Percentiles rank a stretch among this genome's conserved stretches.
These are phyloP conservation scores for Tympanuchus pallidicinctus DNA, from an alignment of 2,113 vertebrate species.

Conservation along the genomic window DNA sequence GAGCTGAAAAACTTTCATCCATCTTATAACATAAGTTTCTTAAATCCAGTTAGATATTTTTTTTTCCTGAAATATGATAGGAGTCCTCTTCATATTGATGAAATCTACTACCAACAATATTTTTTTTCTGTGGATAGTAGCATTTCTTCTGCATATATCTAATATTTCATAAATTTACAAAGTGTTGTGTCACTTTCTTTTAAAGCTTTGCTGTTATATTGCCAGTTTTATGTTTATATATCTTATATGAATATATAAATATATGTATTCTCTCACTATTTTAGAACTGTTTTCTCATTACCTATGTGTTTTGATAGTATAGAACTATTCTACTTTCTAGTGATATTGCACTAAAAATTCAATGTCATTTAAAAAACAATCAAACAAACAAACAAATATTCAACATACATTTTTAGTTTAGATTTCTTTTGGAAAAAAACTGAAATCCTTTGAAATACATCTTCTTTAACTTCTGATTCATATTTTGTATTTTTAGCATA, in stretches of 20 bases:
- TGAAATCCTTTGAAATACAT: background rate
- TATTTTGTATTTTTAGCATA: background rate
- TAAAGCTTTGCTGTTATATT: no score
- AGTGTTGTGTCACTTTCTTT: background rate
- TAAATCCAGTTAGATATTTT: background rate
- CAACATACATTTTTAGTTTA: background rate
- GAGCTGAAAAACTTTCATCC: background rate
- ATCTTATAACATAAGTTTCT: background rate
- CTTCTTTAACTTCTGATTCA: background rate
- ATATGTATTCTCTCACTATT: background rate
- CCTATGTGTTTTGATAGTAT: background rate
- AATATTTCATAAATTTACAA: background rate
- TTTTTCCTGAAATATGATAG: background rate
- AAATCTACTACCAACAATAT: background rate
- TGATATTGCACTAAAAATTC: background rate
- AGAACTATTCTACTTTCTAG: background rate
- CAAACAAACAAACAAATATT: background rate
- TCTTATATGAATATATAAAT: background rate
- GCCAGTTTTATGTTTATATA: background rate
- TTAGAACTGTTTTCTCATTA: background rate
- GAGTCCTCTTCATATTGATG: background rate
- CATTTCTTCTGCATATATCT: background rate
- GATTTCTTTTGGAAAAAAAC: background rate
- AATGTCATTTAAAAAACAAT: background rate
- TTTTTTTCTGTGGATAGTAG: background rate